These are phyloP conservation scores for Hylaeus volcanicus DNA, from an alignment of 1,140 invertebrate genomes.

Conservation along the genomic window DNA sequence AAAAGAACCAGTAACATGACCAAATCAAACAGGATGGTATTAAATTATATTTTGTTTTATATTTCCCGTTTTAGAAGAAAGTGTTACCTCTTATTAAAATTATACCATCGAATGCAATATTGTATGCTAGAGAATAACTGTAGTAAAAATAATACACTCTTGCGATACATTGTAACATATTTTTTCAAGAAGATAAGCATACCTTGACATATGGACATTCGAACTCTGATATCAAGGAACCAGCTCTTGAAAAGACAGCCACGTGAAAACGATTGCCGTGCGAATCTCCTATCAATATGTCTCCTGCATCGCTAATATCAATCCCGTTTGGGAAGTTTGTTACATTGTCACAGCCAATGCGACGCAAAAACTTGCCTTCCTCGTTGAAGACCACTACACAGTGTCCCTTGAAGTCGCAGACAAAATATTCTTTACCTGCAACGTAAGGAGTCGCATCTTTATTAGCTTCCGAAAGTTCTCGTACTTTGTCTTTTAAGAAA, in stretches of 20 bases:
- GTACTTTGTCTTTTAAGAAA: too few relatives aligned
- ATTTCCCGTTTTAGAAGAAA: too few relatives aligned
- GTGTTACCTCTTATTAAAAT: too few relatives aligned
- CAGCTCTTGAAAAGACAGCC: slow-evolving; percentile 94
- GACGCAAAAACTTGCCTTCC: slow-evolving; percentile 93
- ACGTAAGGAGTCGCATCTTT: slow-evolving; percentile 47
- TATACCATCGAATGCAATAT: too few relatives aligned
- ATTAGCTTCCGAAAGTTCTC: too few relatives aligned
- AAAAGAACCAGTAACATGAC: too few relatives aligned
- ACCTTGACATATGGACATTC: slow-evolving; percentile 98
- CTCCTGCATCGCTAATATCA: slow-evolving; percentile 97
- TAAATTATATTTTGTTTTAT: too few relatives aligned
- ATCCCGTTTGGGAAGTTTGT: slow-evolving; percentile 99
- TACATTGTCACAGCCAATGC: slow-evolving; percentile 96
- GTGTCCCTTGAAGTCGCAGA: slow-evolving; percentile 98
- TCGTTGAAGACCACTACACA: slow-evolving; percentile 97
- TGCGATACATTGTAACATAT: too few relatives aligned
- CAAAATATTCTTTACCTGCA: slow-evolving; percentile 95
- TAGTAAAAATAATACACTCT: too few relatives aligned
- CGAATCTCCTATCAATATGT: slow-evolving; percentile 97
- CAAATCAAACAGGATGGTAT: too few relatives aligned
- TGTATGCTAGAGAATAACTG: too few relatives aligned
- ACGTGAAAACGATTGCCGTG: slow-evolving; percentile 99
- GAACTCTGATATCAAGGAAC: slow-evolving; percentile 93
- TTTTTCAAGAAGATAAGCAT: slow-evolving; percentile 54